Conservation (phyloP, 2,797 vertebrate species). For the Gadopsis bispinosus region DNA sequence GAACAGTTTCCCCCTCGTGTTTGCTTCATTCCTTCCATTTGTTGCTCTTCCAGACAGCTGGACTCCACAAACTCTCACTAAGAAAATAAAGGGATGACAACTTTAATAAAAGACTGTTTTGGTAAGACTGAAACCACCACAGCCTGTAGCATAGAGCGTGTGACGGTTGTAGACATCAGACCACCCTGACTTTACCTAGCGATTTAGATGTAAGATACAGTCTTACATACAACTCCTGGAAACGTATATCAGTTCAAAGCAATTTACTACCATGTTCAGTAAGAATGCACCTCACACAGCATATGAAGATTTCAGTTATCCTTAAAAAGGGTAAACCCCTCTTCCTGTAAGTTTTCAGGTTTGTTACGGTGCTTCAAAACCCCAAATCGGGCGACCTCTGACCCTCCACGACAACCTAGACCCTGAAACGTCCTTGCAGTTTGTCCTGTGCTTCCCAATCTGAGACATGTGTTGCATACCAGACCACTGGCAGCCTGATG, state of each 20-base stretch:
- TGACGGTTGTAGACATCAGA: not conserved
- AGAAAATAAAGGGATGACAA: slow-evolving; percentile 12
- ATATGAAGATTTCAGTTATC: not conserved
- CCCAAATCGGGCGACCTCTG: not conserved
- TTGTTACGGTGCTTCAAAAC: not conserved
- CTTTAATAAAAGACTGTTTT: slow-evolving; percentile 16
- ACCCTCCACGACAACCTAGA: not conserved
- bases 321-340: not conserved
- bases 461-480: slow-evolving; percentile 63
- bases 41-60: not conserved
- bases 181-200: slow-evolving; percentile 1
- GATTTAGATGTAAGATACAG: slow-evolving; percentile 4
- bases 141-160: not conserved
- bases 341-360: not conserved
- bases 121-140: not conserved
- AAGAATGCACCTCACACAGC: not conserved
- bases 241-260: not conserved
- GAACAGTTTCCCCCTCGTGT: not conserved
- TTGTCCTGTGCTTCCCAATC: slow-evolving; percentile 18
- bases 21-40: not conserved
- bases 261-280: not conserved
- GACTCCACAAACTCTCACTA: not conserved
- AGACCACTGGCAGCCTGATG: slow-evolving; percentile 64
- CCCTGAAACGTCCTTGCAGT: not conserved
- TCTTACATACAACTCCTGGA: not conserved